These are phyloP conservation scores for Solenopsis fugax DNA, from an alignment of 1,140 invertebrate genomes.

Conservation along the genomic window DNA sequence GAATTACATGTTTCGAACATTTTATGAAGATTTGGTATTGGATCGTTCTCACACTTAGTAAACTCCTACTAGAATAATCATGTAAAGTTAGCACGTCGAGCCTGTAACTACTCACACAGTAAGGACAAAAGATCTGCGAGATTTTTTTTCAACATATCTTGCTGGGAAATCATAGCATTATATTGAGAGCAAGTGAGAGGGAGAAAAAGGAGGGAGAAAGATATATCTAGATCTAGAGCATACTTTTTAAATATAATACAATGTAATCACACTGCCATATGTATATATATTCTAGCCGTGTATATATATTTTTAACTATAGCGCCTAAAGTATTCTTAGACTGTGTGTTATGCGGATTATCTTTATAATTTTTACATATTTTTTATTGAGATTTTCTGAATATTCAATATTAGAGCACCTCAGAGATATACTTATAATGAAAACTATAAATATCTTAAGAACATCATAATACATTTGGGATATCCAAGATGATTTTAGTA, in stretches of 20 bases:
- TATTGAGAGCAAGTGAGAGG: neutral
- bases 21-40: conserved; percentile 31
- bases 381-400: conserved; percentile 19
- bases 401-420: conserved; percentile 1
- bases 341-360: neutral
- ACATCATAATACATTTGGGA: conserved; percentile 17
- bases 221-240: conserved; percentile 5
- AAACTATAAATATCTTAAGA: conserved; percentile 11
- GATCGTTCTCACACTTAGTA: neutral
- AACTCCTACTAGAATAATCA: neutral
- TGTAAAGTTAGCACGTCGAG: neutral
- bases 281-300: conserved; percentile 17
- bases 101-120: conserved; percentile 19
- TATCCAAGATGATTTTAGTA: conserved; percentile 14
- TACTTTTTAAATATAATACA: conserved; percentile 48
- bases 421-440: conserved; percentile 29
- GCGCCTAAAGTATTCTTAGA: conserved; percentile 18
- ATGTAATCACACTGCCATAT: conserved; percentile 30
- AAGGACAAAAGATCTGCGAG: conserved; percentile 10
- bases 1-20: conserved; percentile 26
- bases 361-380: conserved; percentile 39
- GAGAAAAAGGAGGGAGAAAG: neutral
- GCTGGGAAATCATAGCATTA: conserved; percentile 18
- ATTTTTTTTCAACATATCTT: conserved; percentile 43
- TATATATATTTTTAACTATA: conserved; percentile 44